Evolutionary conservation across 2,888 invertebrate genomes (phyloP).

Genomic region (Lithophane leautieri): DNA sequence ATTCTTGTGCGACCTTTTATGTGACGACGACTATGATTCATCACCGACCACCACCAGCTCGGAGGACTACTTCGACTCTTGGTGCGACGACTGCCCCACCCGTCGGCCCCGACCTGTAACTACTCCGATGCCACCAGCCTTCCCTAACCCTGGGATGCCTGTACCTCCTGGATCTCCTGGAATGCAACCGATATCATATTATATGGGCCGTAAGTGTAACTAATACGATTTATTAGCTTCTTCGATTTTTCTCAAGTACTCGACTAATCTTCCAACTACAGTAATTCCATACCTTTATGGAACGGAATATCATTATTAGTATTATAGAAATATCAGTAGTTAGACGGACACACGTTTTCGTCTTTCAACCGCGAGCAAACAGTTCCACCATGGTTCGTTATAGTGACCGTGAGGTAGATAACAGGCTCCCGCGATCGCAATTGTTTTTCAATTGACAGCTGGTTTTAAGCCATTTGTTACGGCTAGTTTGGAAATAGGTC

Average conservation of each 20-base stretch:
- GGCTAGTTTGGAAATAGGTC: background rate
- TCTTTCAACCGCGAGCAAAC: background rate
- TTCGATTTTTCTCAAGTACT: background rate
- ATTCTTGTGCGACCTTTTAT: conserved; percentile 76
- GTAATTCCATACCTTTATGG: background rate
- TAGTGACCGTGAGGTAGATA: background rate
- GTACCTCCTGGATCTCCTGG: conserved; percentile 15
- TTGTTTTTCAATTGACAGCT: background rate
- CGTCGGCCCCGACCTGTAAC: conserved; percentile 57
- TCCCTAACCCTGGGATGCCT: conserved; percentile 12
- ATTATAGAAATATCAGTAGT: background rate
- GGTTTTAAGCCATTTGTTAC: background rate
- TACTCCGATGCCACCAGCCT: conserved; percentile 26
- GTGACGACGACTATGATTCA: conserved; percentile 70
- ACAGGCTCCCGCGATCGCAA: background rate
- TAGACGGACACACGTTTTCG: background rate
- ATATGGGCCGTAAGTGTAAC: conserved; percentile 38
- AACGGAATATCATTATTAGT: background rate
- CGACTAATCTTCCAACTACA: background rate
- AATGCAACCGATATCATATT: conserved; percentile 9
- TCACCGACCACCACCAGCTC: conserved; percentile 60
- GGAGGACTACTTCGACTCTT: conserved; percentile 51
- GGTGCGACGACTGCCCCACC: conserved; percentile 36
- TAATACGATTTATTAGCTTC: background rate
- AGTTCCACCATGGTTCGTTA: background rate